A percentile compares a stretch with the other conserved stretches of the same genome.
Evolutionary conservation across 2,797 vertebrate genomes (phyloP).

Genomic region (Philypnodon macrostomus): DNA sequence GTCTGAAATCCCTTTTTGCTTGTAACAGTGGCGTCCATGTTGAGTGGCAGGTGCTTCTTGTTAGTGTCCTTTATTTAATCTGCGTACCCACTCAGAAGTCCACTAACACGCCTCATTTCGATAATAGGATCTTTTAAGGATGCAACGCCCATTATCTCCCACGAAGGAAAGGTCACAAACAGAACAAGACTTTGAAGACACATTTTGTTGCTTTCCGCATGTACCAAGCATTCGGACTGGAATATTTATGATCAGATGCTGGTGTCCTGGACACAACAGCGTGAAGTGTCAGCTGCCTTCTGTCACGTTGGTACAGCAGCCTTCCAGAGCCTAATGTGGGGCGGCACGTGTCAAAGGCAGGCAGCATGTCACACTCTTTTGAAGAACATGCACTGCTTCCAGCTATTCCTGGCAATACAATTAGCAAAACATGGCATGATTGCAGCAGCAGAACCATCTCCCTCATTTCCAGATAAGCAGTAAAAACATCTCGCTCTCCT

Average conservation of each 20-base stretch:
- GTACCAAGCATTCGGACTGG: slow-evolving; percentile 17
- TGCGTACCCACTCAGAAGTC: slow-evolving; percentile 26
- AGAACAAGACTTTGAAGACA: slow-evolving; percentile 23
- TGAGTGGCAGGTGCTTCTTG: slow-evolving; percentile 58
- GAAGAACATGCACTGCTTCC: slow-evolving; percentile 32
- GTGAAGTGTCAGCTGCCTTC: slow-evolving; percentile 54
- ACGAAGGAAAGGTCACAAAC: slow-evolving; percentile 52
- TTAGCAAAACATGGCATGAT: slow-evolving; percentile 8
- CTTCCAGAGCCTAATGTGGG: slow-evolving; percentile 44
- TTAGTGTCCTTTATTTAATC: slow-evolving; percentile 54
- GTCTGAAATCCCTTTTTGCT: slow-evolving; percentile 14
- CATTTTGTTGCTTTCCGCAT: slow-evolving; percentile 45
- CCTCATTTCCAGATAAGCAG: too few relatives aligned
- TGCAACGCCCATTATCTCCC: slow-evolving; percentile 38
- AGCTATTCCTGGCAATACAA: slow-evolving; percentile 28
- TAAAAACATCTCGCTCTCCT: too few relatives aligned
- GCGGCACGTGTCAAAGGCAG: slow-evolving; percentile 57
- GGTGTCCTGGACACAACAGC: slow-evolving; percentile 30
- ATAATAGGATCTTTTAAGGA: slow-evolving; percentile 50
- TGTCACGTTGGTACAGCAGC: slow-evolving; percentile 54
- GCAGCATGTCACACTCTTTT: slow-evolving; percentile 38
- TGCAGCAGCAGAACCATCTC: too few relatives aligned
- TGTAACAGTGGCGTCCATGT: slow-evolving; percentile 19
- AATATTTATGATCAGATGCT: slow-evolving; percentile 53
- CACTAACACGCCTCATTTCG: slow-evolving; percentile 50